A percentile compares a stretch with the other conserved stretches of the same genome.
These are phyloP conservation scores for Catocala nupta DNA, from an alignment of 2,888 invertebrate genomes.

Conservation along the genomic window DNA sequence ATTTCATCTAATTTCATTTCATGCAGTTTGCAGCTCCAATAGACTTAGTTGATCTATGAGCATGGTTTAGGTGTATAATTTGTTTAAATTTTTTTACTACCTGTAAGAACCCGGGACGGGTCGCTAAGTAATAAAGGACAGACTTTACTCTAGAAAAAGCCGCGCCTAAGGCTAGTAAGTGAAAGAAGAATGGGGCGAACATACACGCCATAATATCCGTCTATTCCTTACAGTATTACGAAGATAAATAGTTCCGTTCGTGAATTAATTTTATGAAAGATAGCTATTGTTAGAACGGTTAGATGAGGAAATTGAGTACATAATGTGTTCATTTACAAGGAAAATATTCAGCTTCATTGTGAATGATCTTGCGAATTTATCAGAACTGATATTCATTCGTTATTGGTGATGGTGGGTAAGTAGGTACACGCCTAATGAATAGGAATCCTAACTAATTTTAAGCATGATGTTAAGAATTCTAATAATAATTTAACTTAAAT, in stretches of 20 bases:
- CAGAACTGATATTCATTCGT: slow-evolving; percentile 10
- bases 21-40: too few relatives aligned
- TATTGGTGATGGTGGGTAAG: not conserved
- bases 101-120: not conserved
- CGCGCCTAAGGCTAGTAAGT: not conserved
- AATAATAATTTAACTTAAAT: too few relatives aligned
- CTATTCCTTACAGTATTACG: slow-evolving; percentile 19
- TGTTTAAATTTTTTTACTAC: too few relatives aligned
- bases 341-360: slow-evolving; percentile 3
- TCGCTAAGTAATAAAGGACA: slow-evolving; percentile 4
- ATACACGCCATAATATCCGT: slow-evolving; percentile 5
- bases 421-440: too few relatives aligned
- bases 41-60: too few relatives aligned
- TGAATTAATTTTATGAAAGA: slow-evolving; percentile 20
- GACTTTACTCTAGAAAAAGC: not conserved
- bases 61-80: too few relatives aligned
- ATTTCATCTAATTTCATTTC: too few relatives aligned
- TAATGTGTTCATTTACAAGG: slow-evolving; percentile 8
- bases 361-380: not conserved
- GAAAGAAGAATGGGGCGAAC: not conserved
- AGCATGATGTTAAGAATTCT: too few relatives aligned
- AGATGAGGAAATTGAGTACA: not conserved
- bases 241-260: slow-evolving; percentile 19
- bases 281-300: slow-evolving; percentile 10
- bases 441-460: too few relatives aligned